phyloP scores from a whole-genome alignment of 2,113 vertebrate genomes.

The Asarcornis scutulata region DNA sequence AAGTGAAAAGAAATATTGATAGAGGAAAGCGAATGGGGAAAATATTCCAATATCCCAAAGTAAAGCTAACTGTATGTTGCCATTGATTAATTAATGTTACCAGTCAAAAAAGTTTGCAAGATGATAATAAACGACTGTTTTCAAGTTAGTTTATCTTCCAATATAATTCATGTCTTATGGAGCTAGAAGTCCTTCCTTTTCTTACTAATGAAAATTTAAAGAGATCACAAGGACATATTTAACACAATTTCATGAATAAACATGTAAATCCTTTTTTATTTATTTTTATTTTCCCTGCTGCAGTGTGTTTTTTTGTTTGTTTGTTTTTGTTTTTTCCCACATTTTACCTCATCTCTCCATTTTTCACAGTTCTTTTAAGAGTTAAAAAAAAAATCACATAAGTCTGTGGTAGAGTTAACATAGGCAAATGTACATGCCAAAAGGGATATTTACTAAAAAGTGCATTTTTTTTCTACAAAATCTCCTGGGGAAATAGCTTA shows the following conservation, averaged over 20 bases:
- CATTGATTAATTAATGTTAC: background rate
- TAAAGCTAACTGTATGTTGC: rapidly evolving
- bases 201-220: background rate
- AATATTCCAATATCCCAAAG: background rate
- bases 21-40: background rate
- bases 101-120: background rate
- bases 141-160: background rate
- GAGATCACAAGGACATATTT: background rate
- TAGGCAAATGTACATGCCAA: background rate
- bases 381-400: background rate
- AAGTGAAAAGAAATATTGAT: background rate
- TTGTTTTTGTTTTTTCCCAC: too few species aligned
- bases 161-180: background rate
- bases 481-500: background rate
- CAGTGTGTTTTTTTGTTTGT: too few species aligned
- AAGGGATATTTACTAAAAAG: background rate
- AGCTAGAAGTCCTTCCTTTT: background rate
- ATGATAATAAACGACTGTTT: background rate
- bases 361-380: background rate
- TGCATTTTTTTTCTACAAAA: background rate
- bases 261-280: rapidly evolving
- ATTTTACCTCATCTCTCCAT: background rate
- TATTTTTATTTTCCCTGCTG: too few species aligned
- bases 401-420: background rate
- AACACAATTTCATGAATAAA: background rate